Conservation (phyloP, 2,113 vertebrate species). For the Sminthopsis crassicaudata region DNA sequence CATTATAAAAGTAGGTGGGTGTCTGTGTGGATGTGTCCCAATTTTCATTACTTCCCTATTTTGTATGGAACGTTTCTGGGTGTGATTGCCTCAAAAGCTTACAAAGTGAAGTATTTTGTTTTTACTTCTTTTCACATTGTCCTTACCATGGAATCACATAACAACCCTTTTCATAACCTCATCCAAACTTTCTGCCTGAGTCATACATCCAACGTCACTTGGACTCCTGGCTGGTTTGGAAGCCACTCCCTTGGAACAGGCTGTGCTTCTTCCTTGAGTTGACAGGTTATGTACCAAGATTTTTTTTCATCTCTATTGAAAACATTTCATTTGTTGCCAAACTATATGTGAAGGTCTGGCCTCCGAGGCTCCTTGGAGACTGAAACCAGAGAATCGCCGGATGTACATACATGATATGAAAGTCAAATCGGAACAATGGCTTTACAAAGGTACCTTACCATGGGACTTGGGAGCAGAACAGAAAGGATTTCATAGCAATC, state of each 20-base stretch:
- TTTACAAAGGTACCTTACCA: conserved; percentile 73
- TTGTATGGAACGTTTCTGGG: not conserved
- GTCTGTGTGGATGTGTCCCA: not conserved
- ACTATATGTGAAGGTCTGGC: conserved; percentile 74
- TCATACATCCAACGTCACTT: conserved; percentile 52
- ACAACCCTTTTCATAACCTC: conserved; percentile 34
- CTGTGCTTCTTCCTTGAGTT: conserved; percentile 75
- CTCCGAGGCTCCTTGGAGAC: conserved; percentile 77
- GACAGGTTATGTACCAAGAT: conserved; percentile 72
- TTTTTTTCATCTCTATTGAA: conserved; percentile 73
- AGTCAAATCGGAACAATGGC: conserved; percentile 72
- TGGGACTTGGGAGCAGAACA: conserved; percentile 75
- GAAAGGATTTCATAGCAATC: conserved; percentile 74
- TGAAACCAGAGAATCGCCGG: conserved; percentile 75
- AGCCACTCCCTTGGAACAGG: conserved; percentile 76
- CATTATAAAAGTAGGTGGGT: too few relatives aligned
- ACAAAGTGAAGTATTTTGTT: not conserved
- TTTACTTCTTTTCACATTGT: conserved; percentile 58
- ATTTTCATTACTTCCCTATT: not conserved
- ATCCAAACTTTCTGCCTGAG: conserved; percentile 53
- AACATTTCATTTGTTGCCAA: conserved; percentile 80
- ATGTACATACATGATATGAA: conserved; percentile 75
- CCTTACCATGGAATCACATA: conserved; percentile 17
- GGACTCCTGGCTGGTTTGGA: not conserved
- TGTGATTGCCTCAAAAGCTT: not conserved